phyloP scores from a whole-genome alignment of 2,888 invertebrate genomes.

The Sesia apiformis region DNA sequence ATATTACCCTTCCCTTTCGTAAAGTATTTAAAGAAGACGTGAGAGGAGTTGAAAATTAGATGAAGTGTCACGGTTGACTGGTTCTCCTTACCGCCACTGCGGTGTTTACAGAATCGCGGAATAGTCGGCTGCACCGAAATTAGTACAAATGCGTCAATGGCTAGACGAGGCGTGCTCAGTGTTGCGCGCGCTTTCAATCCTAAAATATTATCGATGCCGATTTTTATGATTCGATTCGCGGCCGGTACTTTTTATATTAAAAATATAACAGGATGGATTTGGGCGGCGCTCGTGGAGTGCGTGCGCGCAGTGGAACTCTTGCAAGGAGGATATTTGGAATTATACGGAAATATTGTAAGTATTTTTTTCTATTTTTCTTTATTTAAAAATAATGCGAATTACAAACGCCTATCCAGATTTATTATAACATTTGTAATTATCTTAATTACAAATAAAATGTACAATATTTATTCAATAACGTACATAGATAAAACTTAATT shows the following conservation, averaged over 20 bases:
- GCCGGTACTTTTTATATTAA: conserved; percentile 57
- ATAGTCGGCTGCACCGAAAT: conserved; percentile 70
- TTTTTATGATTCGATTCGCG: conserved; percentile 63
- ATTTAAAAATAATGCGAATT: not conserved
- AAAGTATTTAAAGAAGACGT: conserved; percentile 16
- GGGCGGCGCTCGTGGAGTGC: conserved; percentile 42
- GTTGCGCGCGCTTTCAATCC: conserved; percentile 48
- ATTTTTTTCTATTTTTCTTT: not conserved
- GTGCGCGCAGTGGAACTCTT: conserved; percentile 18
- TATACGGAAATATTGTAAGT: conserved; percentile 1
- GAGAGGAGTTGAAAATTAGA: conserved; percentile 20
- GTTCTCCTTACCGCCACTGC: conserved; percentile 40
- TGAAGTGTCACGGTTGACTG: conserved; percentile 34
- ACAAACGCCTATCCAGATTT: too few relatives aligned
- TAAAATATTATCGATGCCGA: conserved; percentile 47
- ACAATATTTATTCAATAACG: too few relatives aligned
- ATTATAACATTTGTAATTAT: too few relatives aligned
- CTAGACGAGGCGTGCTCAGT: conserved; percentile 43
- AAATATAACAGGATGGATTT: conserved; percentile 47
- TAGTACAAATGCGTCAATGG: conserved; percentile 73
- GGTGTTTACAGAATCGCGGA: conserved; percentile 72
- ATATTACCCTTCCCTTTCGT: conserved; percentile 28
- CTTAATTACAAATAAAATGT: too few relatives aligned
- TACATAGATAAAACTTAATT: too few relatives aligned
- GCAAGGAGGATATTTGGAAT: not conserved